Base-by-base conservation (phyloP, 2,888 invertebrate genomes). In the Cordilura impudica region DNA sequence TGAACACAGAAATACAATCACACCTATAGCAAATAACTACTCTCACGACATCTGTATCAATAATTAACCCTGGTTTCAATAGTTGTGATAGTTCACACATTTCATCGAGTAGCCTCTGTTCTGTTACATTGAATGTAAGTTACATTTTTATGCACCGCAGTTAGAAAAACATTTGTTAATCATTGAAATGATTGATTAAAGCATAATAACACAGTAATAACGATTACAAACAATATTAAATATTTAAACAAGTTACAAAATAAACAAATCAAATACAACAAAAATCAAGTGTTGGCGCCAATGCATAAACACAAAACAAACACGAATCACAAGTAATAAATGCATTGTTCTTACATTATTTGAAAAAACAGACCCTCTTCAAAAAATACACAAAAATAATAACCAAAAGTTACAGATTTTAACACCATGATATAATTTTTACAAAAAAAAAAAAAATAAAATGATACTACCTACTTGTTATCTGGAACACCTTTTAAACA, bases 201-300 rank as follows among this genome's bases (percentile, higher is more conserved):
- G 56, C 63, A 70, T 70, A 65, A 76, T 51, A 70, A 63, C n/a
- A n/a, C 31, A 19, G 49, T 63, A 19, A 26, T 65, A 67, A 54
- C 31, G 49, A 61, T 60, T 60, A 29, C 21, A 73, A 58, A 58
- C 23, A 49, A n/a, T 10, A 39, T 39, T 39, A n/a, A 39, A 39
- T n/a, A 39, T 39, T 39, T 39, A 39, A 39, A 39, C 35, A 39
- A 39, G 35, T n/a, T 43, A 39, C 35, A 49, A 23, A 29, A 19
- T 26, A 10, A 45, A 47, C 10, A 45, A 45, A 45, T 23, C 14
- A 51, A n/a, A 23, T 23, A 51, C 51, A 39, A n/a, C 10, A 39
- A 47, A 47, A 18, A 47, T 18, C 19, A 47, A 47, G 16, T 16
- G 45, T 47, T 47, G 86, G 86, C 86, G 86, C 86, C 86, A 87